These are phyloP conservation scores for Diploptera punctata DNA, from an alignment of 2,888 invertebrate species.

Conservation along the genomic window DNA sequence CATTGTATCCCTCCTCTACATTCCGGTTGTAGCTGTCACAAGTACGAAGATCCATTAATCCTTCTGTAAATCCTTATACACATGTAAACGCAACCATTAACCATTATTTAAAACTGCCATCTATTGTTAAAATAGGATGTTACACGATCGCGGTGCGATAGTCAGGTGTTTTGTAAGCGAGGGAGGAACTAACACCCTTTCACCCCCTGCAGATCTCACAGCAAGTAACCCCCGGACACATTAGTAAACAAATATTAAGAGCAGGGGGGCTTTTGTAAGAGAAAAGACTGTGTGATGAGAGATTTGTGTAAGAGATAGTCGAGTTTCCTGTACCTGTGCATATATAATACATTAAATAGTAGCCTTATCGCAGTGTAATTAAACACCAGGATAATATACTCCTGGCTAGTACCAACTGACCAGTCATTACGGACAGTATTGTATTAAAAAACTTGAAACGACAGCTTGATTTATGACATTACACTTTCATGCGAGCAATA, in stretches of 20 bases:
- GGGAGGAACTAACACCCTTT: conserved; percentile 17
- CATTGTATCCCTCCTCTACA: too few relatives aligned
- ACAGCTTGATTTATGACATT: conserved; percentile 28
- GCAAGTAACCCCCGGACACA: conserved; percentile 17
- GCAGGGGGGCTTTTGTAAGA: not conserved
- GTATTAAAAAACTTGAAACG: conserved; percentile 18
- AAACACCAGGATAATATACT: not conserved
- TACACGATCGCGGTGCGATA: too few relatives aligned
- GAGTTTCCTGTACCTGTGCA: conserved; percentile 13
- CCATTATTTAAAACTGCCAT: too few relatives aligned
- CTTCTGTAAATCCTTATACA: too few relatives aligned
- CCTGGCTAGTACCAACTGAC: not conserved
- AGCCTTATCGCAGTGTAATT: conserved; percentile 8
- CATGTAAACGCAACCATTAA: too few relatives aligned
- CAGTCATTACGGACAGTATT: not conserved
- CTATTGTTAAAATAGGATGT: too few relatives aligned
- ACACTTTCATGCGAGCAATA: not conserved
- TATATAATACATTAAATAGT: conserved; percentile 18
- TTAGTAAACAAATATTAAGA: conserved; percentile 18
- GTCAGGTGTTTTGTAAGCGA: too few relatives aligned
- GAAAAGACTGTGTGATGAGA: not conserved
- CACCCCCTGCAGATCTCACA: not conserved
- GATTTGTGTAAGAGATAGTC: conserved; percentile 11
- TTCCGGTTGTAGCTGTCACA: too few relatives aligned
- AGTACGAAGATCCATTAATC: too few relatives aligned